Evolutionary conservation across 2,888 invertebrate species (phyloP), one percentile per base, ranked within the genome.

Genomic region (Buathra laborator): DNA sequence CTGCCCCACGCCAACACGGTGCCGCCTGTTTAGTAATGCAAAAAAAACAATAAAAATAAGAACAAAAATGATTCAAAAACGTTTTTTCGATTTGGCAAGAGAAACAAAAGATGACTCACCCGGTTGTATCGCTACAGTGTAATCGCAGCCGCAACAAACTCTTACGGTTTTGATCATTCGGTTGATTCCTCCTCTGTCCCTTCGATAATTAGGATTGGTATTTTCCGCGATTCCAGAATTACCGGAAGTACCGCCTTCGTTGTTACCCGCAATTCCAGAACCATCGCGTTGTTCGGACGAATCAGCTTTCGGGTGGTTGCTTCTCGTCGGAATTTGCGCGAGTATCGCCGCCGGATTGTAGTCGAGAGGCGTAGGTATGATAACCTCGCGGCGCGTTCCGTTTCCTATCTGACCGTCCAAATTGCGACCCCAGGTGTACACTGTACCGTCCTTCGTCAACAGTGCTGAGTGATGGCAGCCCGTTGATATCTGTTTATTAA

Each of bases 351-450:
- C 94, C 1, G 94, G 93, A 72, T 94, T 94, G 59, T 95, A 94
- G 87, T 94, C 94, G 2, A 96, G 94, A 78, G 95, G 94, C 0
- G 95, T 95, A 0, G 96, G 96, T 87, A 95, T 94, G n/a, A 91
- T 87, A 3, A 96, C 94, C 89, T 96, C 95, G 86, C 95, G 95
- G 84, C 96, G 94, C 84, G 96, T 96, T 2, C 97, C 97, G 80
- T 96, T 96, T 24, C 98, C 98, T 76, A 99, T 94, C 93, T 99
- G 99, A 48, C 98, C 98, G 92, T 99, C 98, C 85, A 98, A 95
- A 94, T 98, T 98, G 86, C 97, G 96, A 1, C 99, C 98, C 98
- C 98, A 98, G 0, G 96, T 95, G 89, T 97, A 98, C 1, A 98
- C 93, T 7, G 95, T 95, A 5, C 97, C 97, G 74, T 95, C 95